Conservation (phyloP, 2,113 vertebrate species). For the Colossoma macropomum region DNA sequence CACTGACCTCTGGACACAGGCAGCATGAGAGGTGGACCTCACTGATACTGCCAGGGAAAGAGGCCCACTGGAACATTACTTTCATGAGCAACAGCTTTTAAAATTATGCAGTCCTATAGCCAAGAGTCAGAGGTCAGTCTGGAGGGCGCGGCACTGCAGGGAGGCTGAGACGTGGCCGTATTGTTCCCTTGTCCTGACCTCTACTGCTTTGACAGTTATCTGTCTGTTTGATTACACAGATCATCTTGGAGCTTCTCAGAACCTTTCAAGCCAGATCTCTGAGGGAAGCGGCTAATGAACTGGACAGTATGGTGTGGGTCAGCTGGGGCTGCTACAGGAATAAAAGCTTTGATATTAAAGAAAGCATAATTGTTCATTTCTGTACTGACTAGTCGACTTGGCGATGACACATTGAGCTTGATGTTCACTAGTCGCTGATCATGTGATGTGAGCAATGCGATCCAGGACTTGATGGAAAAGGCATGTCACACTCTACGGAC, state of each 20-base stretch:
- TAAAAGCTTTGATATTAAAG: not conserved
- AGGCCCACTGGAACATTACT: conserved; percentile 3
- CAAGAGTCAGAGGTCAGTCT: conserved; percentile 46
- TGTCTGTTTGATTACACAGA: conserved; percentile 49
- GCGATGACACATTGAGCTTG: no score
- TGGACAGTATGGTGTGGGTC: not conserved
- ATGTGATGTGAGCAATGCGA: no score
- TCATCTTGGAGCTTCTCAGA: conserved; percentile 32
- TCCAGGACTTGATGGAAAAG: no score
- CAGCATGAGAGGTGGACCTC: not conserved
- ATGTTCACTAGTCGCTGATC: no score
- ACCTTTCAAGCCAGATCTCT: conserved; percentile 48
- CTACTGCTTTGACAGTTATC: conserved; percentile 46
- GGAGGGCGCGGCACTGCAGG: conserved; percentile 10
- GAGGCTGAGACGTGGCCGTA: not conserved
- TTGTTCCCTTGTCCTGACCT: conserved; percentile 36
- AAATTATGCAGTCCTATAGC: conserved; percentile 3
- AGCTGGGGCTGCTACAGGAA: not conserved
- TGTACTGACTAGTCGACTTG: no score
- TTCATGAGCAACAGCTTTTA: conserved; percentile 14
- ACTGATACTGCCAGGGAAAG: conserved; percentile 1
- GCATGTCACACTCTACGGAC: no score
- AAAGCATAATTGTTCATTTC: no score
- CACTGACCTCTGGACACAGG: conserved; percentile 26
- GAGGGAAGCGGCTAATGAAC: conserved; percentile 52